A percentile compares a stretch with the other conserved stretches of the same genome.
phyloP scores from a whole-genome alignment of 2,797 vertebrate species.

The Notolabrus celidotus region DNA sequence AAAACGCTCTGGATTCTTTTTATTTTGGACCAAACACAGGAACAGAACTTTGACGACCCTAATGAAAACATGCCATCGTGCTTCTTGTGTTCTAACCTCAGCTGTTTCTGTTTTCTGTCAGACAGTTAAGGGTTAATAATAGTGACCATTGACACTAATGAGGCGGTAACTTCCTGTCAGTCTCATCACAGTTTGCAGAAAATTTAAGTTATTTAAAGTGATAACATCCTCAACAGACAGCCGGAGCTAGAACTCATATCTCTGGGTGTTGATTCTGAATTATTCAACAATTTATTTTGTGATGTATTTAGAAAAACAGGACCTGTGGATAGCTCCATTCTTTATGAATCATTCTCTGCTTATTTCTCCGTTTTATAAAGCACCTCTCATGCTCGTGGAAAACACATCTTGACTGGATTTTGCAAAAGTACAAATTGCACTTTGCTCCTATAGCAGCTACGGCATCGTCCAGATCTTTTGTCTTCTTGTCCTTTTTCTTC shows the following conservation, averaged over 20 bases:
- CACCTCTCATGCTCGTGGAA: slow-evolving; percentile 5
- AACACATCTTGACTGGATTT: background rate
- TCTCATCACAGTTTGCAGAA: background rate
- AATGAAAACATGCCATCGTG: background rate
- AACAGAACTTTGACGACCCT: background rate
- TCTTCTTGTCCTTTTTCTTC: slow-evolving; percentile 3
- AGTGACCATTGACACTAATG: background rate
- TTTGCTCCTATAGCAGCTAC: background rate
- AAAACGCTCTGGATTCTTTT: background rate
- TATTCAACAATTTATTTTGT: background rate
- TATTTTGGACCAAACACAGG: slow-evolving; percentile 1
- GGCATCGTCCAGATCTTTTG: background rate
- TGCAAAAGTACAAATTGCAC: slow-evolving; percentile 11
- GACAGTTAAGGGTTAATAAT: background rate
- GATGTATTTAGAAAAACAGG: background rate
- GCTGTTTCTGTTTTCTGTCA: background rate
- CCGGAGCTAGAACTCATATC: background rate
- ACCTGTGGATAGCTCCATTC: background rate
- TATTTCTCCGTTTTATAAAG: background rate
- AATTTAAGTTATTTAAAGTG: slow-evolving; percentile 1
- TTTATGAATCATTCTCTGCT: background rate
- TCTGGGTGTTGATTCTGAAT: background rate
- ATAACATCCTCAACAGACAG: background rate
- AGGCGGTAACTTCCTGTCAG: slow-evolving; percentile 16
- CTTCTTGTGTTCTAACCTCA: background rate